Percentiles rank a stretch among this genome's conserved stretches.
Evolutionary conservation across 2,113 vertebrate species (phyloP).

Genomic region (Dromiciops gliroides): DNA sequence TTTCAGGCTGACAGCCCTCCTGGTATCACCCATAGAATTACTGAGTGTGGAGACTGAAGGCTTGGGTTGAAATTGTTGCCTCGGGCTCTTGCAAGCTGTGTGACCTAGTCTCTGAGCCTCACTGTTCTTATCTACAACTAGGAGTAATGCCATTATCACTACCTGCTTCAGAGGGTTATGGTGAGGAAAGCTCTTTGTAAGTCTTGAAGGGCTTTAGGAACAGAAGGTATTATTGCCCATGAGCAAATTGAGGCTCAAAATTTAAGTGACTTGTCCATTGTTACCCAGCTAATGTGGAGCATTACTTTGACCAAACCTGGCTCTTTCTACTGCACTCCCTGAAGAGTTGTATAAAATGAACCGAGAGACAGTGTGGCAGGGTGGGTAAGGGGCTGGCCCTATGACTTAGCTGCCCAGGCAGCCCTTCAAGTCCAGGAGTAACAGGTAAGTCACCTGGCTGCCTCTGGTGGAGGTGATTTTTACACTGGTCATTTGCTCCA

Average conservation of each 20-base stretch:
- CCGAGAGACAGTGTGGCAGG: no score
- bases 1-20: not conserved
- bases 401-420: no score
- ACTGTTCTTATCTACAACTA: not conserved
- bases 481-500: no score
- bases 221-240: not conserved
- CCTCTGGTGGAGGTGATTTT: no score
- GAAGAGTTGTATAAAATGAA: not conserved
- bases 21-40: not conserved
- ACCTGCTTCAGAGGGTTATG: no score
- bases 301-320: not conserved
- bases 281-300: not conserved
- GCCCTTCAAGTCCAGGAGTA: no score
- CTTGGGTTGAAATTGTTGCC: not conserved
- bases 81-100: not conserved
- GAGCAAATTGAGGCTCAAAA: not conserved
- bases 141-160: no score
- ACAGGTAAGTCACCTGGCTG: no score
- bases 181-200: not conserved
- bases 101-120: no score
- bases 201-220: not conserved
- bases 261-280: not conserved
- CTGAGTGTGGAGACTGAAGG: no score
- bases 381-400: no score
- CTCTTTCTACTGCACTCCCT: not conserved